These are phyloP conservation scores for Cotesia chilonis DNA, from an alignment of 1,140 invertebrate species.

Conservation along the genomic window DNA sequence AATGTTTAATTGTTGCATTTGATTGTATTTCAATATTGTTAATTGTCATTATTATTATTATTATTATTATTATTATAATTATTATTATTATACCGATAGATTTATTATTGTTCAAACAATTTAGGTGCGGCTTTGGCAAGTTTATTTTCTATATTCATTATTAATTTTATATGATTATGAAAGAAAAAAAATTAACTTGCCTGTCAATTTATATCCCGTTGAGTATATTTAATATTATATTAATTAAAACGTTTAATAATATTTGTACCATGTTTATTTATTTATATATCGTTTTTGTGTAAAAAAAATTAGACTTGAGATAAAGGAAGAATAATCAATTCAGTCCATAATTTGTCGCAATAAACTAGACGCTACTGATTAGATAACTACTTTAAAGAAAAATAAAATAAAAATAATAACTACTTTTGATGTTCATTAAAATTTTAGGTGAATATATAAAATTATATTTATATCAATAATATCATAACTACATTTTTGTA, in stretches of 20 bases:
- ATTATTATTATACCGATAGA: constrained; percentile 27
- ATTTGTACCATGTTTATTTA: constrained; percentile 22
- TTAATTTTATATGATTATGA: constrained; percentile 2
- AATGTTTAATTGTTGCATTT: constrained; percentile 27
- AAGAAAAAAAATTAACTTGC: constrained; percentile 20
- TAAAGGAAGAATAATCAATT: constrained; percentile 11
- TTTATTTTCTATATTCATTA: constrained; percentile 21
- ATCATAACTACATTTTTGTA: constrained; percentile 25
- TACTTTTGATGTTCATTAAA: constrained; percentile 6
- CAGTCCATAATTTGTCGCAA: constrained; percentile 22
- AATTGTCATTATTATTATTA: no score
- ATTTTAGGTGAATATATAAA: constrained; percentile 9
- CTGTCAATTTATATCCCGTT: not conserved
- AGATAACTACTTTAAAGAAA: not conserved
- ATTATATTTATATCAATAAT: constrained; percentile 14
- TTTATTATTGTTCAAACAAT: constrained; percentile 33
- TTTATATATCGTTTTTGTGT: constrained; percentile 18
- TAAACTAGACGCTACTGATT: constrained; percentile 9
- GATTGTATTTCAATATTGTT: constrained; percentile 26
- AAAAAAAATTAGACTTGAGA: constrained; percentile 2
- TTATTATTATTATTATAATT: constrained; percentile 11
- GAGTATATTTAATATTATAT: constrained; percentile 25
- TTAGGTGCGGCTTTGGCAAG: not conserved
- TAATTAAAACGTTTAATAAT: not conserved
- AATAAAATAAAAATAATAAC: constrained; percentile 2